Base-by-base conservation (phyloP, 2,797 vertebrate species). In the Ceyx erithaca region DNA sequence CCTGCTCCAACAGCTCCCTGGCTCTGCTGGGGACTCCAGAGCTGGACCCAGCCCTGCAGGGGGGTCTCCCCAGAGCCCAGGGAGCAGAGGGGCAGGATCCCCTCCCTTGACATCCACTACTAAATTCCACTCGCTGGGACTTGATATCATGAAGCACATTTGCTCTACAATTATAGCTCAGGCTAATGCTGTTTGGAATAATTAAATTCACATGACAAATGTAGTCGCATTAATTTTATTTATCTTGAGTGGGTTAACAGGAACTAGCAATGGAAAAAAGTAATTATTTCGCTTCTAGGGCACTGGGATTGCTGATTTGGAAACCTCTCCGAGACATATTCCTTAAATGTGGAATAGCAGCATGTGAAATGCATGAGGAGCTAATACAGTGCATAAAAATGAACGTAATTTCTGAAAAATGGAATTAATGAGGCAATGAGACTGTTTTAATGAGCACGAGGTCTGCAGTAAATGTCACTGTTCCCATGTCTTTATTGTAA, bases 221-320 rank as follows among this genome's bases (percentile, higher is more conserved):
- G 92, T 80, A 52, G 80, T 67, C 14, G 33, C 93, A 88, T 96
- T 97, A 93, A 93, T 96, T 97, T 95, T 97, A 94, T 97, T 97
- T 97, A 95, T 96, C 93, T 97, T 94, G 95, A 96, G 91, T 94
- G 92, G 92, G 88, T 89, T 97, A 96, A 93, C 59, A 94, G 96
- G 83, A 94, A 84, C 89, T 57, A 81, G 88, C 80, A 87, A 79
- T 62, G 90, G 91, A 59, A 85, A 95, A 92, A 95, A 92, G 92
- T 80, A 85, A 94, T 85, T 90, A 87, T 95, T 91, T 95, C 59
- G 57, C 83, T 96, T 85, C 87, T 95, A 83, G 85, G 95, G 88
- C 12, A 4, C 77, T 77, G 92, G 93, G 81, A 89, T 51, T 78
- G 88, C 73, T 88, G 94, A 91, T 96, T 94, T 93, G 92, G 91